phyloP scores from a whole-genome alignment of 2,888 invertebrate species.

The Amphiduros pacificus region DNA sequence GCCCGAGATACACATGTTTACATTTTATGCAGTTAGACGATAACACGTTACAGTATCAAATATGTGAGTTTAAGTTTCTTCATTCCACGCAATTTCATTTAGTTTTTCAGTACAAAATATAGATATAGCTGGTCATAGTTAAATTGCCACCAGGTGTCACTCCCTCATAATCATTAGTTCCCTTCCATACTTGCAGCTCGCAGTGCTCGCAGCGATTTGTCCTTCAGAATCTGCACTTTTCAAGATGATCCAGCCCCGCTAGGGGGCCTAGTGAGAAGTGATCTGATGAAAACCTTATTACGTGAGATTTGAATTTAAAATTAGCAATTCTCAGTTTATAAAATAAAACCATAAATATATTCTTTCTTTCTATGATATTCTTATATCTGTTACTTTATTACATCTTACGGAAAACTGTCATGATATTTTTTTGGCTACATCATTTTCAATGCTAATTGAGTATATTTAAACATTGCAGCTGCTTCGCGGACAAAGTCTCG shows the following conservation, averaged over 20 bases:
- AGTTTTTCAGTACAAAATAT: too few species aligned
- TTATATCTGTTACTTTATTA: too few species aligned
- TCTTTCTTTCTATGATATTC: too few species aligned
- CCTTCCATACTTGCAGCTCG: slow-evolving; percentile 3
- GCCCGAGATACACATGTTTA: slow-evolving; percentile 15
- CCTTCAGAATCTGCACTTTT: slow-evolving; percentile 8
- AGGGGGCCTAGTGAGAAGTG: slow-evolving; percentile 10
- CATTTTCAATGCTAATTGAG: too few species aligned
- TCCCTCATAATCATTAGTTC: not conserved
- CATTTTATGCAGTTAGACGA: slow-evolving; percentile 10
- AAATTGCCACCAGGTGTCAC: too few species aligned
- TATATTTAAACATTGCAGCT: slow-evolving; percentile 5
- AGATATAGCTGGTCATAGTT: too few species aligned
- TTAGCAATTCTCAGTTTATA: not conserved
- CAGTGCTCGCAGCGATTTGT: slow-evolving; percentile 3
- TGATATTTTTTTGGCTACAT: too few species aligned
- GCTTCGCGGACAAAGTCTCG: not conserved
- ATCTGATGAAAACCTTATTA: slow-evolving; percentile 8
- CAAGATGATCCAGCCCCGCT: slow-evolving; percentile 10
- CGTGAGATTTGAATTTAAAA: not conserved
- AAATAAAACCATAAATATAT: not conserved
- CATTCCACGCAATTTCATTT: too few species aligned
- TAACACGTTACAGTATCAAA: slow-evolving; percentile 13
- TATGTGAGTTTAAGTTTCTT: too few species aligned
- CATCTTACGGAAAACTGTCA: too few species aligned